Percentiles rank a stretch among this genome's conserved stretches.
Evolutionary conservation across 2,888 invertebrate genomes (phyloP).

Genomic region (Auanema sp.): DNA sequence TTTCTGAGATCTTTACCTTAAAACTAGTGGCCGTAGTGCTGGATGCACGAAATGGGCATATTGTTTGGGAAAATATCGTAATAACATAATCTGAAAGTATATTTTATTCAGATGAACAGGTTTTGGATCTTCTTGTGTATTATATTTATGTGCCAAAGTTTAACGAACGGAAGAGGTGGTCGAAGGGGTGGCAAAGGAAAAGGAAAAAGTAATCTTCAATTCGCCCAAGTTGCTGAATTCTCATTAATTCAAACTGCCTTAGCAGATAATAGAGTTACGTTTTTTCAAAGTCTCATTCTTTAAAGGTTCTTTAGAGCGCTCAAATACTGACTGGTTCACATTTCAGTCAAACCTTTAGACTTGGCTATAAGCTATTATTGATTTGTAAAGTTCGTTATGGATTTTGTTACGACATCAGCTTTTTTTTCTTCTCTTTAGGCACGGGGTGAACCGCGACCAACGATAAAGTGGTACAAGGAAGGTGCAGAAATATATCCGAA

Average conservation of each 20-base stretch:
- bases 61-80: constrained; percentile 28
- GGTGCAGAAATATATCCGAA: constrained; percentile 81
- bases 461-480: constrained; percentile 93
- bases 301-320: constrained; percentile 50
- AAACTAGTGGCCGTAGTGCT: constrained; percentile 21
- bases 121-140: too few species aligned
- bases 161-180: constrained; percentile 46
- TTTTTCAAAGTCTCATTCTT: neutral
- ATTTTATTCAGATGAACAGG: too few species aligned
- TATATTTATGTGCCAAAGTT: neutral
- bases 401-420: neutral
- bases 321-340: constrained; percentile 62
- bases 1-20: constrained; percentile 18
- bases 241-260: constrained; percentile 56
- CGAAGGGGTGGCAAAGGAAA: constrained; percentile 52
- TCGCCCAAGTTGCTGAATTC: constrained; percentile 63
- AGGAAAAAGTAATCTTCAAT: constrained; percentile 62
- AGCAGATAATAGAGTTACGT: constrained; percentile 57
- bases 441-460: constrained; percentile 83
- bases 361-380: constrained; percentile 91
- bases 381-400: constrained; percentile 70
- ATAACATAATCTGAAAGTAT: constrained; percentile 17
- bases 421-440: constrained; percentile 71
- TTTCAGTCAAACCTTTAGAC: constrained; percentile 62
- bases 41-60: constrained; percentile 31